Conservation (phyloP, 2,113 vertebrate genomes). For the Harpagus bidentatus region DNA sequence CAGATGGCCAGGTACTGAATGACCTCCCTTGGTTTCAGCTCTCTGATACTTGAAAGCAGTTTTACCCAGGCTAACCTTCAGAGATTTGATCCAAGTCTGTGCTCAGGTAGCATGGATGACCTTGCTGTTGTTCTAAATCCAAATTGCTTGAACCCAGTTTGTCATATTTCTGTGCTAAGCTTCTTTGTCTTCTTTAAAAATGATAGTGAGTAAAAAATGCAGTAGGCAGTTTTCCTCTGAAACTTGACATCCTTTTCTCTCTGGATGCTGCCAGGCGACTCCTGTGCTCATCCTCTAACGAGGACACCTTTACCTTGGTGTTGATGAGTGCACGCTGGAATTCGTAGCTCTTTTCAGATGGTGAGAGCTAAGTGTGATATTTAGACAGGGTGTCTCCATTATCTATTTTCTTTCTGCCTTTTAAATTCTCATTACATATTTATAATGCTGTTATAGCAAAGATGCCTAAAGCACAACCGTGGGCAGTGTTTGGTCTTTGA, state of each 20-base stretch:
- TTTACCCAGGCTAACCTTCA: not conserved
- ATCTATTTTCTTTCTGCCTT: not conserved
- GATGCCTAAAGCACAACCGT: not conserved
- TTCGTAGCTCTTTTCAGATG: not conserved
- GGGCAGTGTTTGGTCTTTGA: not conserved
- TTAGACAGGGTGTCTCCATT: not conserved
- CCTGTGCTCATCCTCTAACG: not conserved
- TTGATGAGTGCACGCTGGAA: not conserved
- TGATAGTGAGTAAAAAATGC: not conserved
- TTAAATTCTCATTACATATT: conserved; percentile 19
- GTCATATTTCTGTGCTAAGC: not conserved
- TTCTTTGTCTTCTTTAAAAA: not conserved
- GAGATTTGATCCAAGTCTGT: not conserved
- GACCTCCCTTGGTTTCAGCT: not conserved
- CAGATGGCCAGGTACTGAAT: not conserved
- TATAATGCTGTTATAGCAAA: not conserved
- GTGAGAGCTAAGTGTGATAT: not conserved
- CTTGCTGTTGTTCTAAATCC: not conserved
- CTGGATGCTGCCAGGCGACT: not conserved
- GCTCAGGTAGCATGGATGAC: not conserved
- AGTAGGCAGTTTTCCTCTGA: not conserved
- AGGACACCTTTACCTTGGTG: not conserved
- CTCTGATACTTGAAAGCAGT: not conserved
- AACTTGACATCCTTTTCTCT: not conserved
- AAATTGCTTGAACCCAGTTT: not conserved